These are phyloP conservation scores for Phylloscopus collybita DNA, from an alignment of 2,797 vertebrate genomes.

Conservation along the genomic window DNA sequence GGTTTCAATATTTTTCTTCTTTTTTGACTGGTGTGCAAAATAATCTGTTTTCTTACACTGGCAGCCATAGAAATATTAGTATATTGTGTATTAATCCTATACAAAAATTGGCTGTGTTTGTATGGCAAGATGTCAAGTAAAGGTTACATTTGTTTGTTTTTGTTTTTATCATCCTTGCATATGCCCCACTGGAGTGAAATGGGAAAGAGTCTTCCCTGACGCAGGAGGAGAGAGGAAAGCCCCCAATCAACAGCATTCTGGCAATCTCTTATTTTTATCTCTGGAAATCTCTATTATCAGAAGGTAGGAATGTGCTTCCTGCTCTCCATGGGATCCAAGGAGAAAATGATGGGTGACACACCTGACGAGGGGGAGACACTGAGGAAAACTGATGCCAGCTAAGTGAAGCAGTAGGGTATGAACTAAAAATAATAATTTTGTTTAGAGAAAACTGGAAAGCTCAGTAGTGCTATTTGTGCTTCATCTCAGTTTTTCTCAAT, in stretches of 20 bases:
- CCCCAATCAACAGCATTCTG: not conserved
- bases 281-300: too few species aligned
- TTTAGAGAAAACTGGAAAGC: not conserved
- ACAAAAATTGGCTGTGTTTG: not conserved
- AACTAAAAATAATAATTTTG: not conserved
- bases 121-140: conserved; percentile 17
- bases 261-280: not conserved
- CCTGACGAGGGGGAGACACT: not conserved
- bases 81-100: not conserved
- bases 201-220: not conserved
- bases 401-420: not conserved
- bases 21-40: conserved; percentile 23
- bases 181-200: conserved; percentile 4
- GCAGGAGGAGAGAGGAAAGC: not conserved
- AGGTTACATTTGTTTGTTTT: conserved; percentile 11
- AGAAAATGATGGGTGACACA: conserved; percentile 7
- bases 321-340: not conserved
- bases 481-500: not conserved
- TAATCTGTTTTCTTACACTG: not conserved
- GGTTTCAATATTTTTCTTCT: not conserved
- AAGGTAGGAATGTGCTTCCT: not conserved
- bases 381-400: not conserved
- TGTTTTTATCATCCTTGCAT: not conserved
- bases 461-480: not conserved
- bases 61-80: not conserved